Evolutionary conservation across 2,113 vertebrate genomes (phyloP).

Genomic region (Arenaria interpres): DNA sequence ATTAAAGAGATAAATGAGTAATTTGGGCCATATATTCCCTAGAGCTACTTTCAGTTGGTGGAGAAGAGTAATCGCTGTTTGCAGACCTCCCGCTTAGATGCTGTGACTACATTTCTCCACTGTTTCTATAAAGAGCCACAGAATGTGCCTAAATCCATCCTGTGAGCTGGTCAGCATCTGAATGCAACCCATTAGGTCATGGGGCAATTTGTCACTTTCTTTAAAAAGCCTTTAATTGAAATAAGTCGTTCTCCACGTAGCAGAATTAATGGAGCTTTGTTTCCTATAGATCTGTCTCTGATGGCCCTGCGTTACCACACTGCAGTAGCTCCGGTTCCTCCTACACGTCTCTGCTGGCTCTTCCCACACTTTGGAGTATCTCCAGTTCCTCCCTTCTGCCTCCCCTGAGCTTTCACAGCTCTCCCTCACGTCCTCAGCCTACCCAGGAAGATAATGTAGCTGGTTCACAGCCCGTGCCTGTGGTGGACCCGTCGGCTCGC

Average conservation of each 20-base stretch:
- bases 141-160: background rate
- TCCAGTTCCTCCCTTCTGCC: background rate
- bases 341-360: background rate
- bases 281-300: background rate
- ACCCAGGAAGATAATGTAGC: background rate
- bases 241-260: background rate
- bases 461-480: background rate
- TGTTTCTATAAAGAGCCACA: background rate
- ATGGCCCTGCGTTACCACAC: background rate
- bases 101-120: slow-evolving; percentile 13
- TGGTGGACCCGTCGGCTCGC: background rate
- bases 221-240: background rate
- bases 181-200: background rate
- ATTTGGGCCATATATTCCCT: background rate
- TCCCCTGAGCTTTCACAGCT: background rate
- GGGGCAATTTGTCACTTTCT: background rate
- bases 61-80: background rate
- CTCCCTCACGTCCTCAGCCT: background rate
- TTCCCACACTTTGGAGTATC: background rate
- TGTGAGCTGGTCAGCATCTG: background rate
- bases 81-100: slow-evolving; percentile 9
- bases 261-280: background rate
- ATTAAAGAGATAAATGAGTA: background rate
- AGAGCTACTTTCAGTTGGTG: background rate
- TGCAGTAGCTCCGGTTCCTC: background rate